Conservation (phyloP, 2,797 vertebrate species). For the Typhlichthys subterraneus region DNA sequence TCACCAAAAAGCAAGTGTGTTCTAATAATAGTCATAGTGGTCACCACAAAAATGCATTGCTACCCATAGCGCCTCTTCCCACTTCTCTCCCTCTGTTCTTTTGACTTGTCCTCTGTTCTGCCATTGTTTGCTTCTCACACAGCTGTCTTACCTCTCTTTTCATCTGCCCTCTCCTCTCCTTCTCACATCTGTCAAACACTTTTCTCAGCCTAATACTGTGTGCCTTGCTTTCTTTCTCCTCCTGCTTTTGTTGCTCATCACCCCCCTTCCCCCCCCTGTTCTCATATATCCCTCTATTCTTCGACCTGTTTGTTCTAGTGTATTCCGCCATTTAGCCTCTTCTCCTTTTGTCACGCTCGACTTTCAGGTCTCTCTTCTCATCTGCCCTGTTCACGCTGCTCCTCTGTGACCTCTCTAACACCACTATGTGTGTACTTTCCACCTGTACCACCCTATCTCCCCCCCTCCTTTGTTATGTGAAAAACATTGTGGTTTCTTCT, state of each 20-base stretch:
- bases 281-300: conserved; percentile 26
- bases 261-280: not conserved
- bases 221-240: conserved; percentile 17
- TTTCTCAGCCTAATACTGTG: not conserved
- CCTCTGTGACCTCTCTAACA: conserved; percentile 23
- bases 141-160: conserved; percentile 23
- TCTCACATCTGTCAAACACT: conserved; percentile 2
- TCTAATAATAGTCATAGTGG: conserved; percentile 39
- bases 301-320: conserved; percentile 34
- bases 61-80: conserved; percentile 16
- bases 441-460: not conserved
- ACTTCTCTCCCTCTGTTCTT: conserved; percentile 18
- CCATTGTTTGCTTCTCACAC: conserved; percentile 16
- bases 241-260: conserved; percentile 1
- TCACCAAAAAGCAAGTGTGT: conserved; percentile 19
- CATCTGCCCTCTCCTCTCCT: conserved; percentile 12
- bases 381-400: conserved; percentile 25
- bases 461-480: not conserved
- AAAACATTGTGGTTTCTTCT: not conserved
- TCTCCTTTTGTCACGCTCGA: conserved; percentile 5
- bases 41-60: conserved; percentile 18
- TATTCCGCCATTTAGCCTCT: conserved; percentile 38
- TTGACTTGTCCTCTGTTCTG: conserved; percentile 17
- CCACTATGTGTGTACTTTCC: conserved; percentile 3
- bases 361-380: conserved; percentile 12